These are phyloP conservation scores for Sebastes schlegelii DNA, from an alignment of 2,113 vertebrate species.

Conservation along the genomic window DNA sequence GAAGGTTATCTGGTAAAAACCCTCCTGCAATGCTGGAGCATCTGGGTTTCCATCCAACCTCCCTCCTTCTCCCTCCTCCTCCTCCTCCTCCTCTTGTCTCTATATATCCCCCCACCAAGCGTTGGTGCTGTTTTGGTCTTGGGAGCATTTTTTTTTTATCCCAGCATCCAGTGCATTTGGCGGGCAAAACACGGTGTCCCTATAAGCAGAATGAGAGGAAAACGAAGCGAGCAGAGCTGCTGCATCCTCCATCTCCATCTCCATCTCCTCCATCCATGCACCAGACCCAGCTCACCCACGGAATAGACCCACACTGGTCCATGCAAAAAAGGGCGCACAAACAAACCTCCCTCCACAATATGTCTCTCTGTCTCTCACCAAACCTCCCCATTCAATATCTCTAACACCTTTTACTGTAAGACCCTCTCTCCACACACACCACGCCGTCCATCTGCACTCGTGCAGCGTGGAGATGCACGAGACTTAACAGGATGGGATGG, in stretches of 20 bases:
- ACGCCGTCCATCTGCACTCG: conserved; percentile 44
- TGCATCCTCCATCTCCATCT: conserved; percentile 36
- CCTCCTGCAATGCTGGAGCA: conserved; percentile 60
- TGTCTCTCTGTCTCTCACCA: conserved; percentile 38
- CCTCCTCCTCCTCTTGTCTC: conserved; percentile 30
- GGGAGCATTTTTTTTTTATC: conserved; percentile 78
- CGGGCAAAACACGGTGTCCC: conserved; percentile 85
- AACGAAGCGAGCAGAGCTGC: conserved; percentile 86
- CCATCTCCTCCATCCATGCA: conserved; percentile 82
- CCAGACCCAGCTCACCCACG: conserved; percentile 89
- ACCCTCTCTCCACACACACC: conserved; percentile 19
- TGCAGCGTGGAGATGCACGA: conserved; percentile 65
- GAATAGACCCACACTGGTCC: conserved; percentile 84
- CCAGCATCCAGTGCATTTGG: conserved; percentile 85
- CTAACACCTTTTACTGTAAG: conserved; percentile 48
- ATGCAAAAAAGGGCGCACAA: conserved; percentile 59
- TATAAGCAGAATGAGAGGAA: conserved; percentile 82
- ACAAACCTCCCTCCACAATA: conserved; percentile 61
- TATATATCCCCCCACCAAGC: conserved; percentile 33
- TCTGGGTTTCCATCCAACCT: conserved; percentile 54
- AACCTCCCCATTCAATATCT: conserved; percentile 26
- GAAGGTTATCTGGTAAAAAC: conserved; percentile 63
- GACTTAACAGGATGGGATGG: conserved; percentile 44
- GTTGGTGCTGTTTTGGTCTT: conserved; percentile 61
- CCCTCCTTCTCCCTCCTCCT: neutral